These are phyloP conservation scores for Acrobasis suavella DNA, from an alignment of 2,888 invertebrate species.

Conservation along the genomic window DNA sequence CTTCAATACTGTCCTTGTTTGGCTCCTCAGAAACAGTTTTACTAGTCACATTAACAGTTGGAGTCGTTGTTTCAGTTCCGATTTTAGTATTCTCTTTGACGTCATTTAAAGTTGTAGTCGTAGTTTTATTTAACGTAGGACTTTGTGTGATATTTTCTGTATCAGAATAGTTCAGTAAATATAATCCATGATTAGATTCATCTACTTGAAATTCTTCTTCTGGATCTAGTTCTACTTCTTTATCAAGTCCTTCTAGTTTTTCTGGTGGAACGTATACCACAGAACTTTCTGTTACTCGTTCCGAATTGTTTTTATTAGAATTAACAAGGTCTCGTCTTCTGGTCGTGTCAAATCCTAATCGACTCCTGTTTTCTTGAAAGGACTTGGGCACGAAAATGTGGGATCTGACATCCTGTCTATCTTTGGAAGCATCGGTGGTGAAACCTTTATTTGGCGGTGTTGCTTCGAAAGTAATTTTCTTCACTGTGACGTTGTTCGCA, in stretches of 20 bases:
- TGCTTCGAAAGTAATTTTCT: slow-evolving; percentile 65
- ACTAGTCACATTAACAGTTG: slow-evolving; percentile 35
- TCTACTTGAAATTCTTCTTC: slow-evolving; percentile 81
- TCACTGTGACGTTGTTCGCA: slow-evolving; percentile 65
- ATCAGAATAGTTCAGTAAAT: slow-evolving; percentile 77
- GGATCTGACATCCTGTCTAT: slow-evolving; percentile 68
- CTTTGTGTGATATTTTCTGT: slow-evolving; percentile 66
- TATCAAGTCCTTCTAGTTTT: slow-evolving; percentile 70
- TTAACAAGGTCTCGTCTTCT: slow-evolving; percentile 57
- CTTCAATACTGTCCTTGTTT: slow-evolving; percentile 47
- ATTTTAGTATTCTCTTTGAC: slow-evolving; percentile 46
- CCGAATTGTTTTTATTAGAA: slow-evolving; percentile 51
- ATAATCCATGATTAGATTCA: slow-evolving; percentile 78
- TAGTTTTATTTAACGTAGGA: slow-evolving; percentile 52
- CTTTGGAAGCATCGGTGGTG: slow-evolving; percentile 66
- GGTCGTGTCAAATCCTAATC: slow-evolving; percentile 66
- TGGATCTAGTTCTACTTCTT: slow-evolving; percentile 73
- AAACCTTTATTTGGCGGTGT: slow-evolving; percentile 59
- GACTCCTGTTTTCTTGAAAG: slow-evolving; percentile 66
- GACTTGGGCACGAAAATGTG: slow-evolving; percentile 70
- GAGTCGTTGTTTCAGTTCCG: slow-evolving; percentile 44
- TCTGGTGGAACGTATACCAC: slow-evolving; percentile 75
- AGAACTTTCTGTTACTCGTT: slow-evolving; percentile 59
- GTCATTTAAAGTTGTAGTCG: slow-evolving; percentile 47
- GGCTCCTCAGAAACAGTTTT: slow-evolving; percentile 42